Percentiles rank a stretch among this genome's conserved stretches.
Evolutionary conservation across 2,888 invertebrate species (phyloP).

Genomic region (Chironomus tentans): DNA sequence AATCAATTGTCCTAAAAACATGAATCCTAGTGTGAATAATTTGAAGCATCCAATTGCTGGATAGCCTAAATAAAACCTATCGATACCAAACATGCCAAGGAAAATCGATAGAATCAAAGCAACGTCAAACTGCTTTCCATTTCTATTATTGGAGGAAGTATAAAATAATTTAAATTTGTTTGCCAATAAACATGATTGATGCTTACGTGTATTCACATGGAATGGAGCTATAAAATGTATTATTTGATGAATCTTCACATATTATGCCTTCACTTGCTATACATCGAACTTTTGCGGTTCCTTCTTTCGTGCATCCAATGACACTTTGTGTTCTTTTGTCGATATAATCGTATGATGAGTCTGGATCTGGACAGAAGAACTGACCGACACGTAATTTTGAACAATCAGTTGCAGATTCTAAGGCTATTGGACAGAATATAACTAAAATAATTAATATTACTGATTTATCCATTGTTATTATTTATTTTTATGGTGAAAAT

Average conservation of each 20-base stretch:
- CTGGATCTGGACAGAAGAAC: conserved; percentile 65
- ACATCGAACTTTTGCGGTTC: conserved; percentile 76
- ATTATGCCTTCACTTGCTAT: conserved; percentile 71
- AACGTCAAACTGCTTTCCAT: conserved; percentile 89
- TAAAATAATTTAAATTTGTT: background rate
- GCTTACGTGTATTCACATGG: conserved; percentile 93
- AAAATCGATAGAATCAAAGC: conserved; percentile 90
- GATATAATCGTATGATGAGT: conserved; percentile 65
- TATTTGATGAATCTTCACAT: conserved; percentile 70
- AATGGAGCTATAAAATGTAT: conserved; percentile 69
- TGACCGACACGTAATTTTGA: conserved; percentile 67
- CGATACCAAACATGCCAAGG: conserved; percentile 95
- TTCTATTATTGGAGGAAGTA: conserved; percentile 49
- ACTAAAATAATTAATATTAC: background rate
- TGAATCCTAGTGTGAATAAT: conserved; percentile 90
- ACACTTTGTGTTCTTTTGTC: conserved; percentile 85
- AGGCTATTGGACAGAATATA: background rate
- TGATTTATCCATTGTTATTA: background rate
- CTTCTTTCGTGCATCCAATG: conserved; percentile 66
- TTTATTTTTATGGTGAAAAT: background rate
- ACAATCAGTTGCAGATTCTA: conserved; percentile 46
- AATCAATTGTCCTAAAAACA: conserved; percentile 89
- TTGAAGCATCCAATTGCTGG: conserved; percentile 92
- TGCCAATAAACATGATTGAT: conserved; percentile 16
- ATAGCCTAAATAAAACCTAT: conserved; percentile 97